Evolutionary conservation across 2,797 vertebrate genomes (phyloP).

Genomic region (Paramormyrops hopkinsi): DNA sequence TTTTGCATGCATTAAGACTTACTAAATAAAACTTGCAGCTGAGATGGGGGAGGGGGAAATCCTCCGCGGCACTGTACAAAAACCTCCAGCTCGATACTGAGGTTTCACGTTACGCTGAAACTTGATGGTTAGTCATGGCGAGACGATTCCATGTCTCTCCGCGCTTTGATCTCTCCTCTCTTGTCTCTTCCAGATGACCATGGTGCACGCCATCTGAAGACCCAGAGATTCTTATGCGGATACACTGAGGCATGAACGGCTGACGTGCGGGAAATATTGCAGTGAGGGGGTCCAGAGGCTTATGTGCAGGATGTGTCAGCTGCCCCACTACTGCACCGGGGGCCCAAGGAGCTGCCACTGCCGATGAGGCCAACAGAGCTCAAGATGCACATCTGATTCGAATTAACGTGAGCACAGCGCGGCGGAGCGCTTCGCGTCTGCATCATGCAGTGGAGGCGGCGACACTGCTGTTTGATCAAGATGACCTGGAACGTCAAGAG

Average conservation of each 20-base stretch:
- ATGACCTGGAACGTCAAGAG: constrained; percentile 86
- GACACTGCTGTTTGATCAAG: constrained; percentile 91
- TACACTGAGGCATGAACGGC: neutral
- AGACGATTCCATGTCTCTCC: neutral
- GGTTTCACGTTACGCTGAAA: neutral
- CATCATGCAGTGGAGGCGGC: constrained; percentile 98
- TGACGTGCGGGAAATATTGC: neutral
- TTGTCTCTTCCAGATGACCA: constrained; percentile 10
- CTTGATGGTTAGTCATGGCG: neutral
- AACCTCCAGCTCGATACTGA: neutral
- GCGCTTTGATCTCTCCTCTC: neutral
- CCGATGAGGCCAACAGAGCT: neutral
- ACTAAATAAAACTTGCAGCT: neutral
- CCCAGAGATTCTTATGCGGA: neutral
- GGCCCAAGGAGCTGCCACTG: neutral
- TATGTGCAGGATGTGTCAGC: neutral
- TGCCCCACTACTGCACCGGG: neutral
- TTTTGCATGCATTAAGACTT: neutral
- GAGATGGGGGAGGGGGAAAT: neutral
- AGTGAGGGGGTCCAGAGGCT: neutral
- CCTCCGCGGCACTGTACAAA: neutral
- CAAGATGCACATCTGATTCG: constrained; percentile 60
- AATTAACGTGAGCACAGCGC: constrained; percentile 49
- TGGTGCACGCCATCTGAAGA: constrained; percentile 1
- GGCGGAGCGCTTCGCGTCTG: constrained; percentile 43